A percentile compares a stretch with the other conserved stretches of the same genome.
Evolutionary conservation across 2,113 vertebrate genomes (phyloP).

Genomic region (Desmodus rotundus): DNA sequence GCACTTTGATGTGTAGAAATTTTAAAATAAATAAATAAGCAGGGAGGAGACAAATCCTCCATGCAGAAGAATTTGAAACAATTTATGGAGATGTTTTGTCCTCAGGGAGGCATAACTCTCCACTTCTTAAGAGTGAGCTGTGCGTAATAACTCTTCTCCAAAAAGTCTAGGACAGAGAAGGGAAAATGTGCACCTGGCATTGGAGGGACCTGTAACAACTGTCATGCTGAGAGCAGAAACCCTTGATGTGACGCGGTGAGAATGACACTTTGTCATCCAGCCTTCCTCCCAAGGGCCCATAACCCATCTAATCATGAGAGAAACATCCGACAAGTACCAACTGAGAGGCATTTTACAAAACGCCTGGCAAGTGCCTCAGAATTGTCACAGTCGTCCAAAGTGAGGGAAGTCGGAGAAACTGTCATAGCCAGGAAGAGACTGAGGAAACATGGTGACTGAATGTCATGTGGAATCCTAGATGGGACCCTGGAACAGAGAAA

Average conservation of each 20-base stretch:
- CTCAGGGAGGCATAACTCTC: not conserved
- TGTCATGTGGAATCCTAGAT: not conserved
- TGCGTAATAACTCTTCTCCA: not conserved
- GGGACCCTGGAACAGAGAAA: not conserved
- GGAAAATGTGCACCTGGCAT: not conserved
- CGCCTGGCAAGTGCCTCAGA: not conserved
- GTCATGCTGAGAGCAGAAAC: not conserved
- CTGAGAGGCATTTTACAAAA: not conserved
- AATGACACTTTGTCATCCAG: not conserved
- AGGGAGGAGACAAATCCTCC: not conserved
- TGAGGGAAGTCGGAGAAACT: too few relatives aligned
- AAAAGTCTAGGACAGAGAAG: not conserved
- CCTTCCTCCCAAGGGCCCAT: not conserved
- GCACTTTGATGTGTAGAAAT: not conserved
- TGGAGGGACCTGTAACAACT: not conserved
- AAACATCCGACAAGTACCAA: not conserved
- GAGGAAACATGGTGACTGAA: too few relatives aligned
- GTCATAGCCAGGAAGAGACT: not conserved
- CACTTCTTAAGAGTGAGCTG: not conserved
- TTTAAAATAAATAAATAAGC: not conserved
- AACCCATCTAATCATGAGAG: not conserved
- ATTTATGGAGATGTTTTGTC: not conserved
- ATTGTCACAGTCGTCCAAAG: not conserved
- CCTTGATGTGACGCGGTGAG: not conserved
- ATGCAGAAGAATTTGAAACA: not conserved